phyloP scores from a whole-genome alignment of 2,113 vertebrate genomes.

The Cyrtonyx montezumae region DNA sequence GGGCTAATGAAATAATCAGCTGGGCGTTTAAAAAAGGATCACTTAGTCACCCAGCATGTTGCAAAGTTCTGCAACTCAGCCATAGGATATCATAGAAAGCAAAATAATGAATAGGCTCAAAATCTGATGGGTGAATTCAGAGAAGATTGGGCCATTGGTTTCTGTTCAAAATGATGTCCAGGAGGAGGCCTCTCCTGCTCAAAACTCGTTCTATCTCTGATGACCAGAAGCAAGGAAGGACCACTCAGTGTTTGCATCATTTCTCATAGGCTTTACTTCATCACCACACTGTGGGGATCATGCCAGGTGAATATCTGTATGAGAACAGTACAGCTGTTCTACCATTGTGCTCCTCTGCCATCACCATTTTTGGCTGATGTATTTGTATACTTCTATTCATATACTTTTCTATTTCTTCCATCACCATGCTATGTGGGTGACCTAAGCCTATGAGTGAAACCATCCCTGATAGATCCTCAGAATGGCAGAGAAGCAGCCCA shows the following conservation, averaged over 20 bases:
- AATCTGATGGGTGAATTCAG: background rate
- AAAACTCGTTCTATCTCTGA: background rate
- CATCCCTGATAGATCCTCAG: background rate
- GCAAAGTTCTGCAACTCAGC: background rate
- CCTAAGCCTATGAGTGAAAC: rapidly evolving
- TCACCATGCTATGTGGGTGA: background rate
- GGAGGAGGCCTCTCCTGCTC: background rate
- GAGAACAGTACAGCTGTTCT: background rate
- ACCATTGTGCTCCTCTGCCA: background rate
- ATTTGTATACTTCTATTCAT: background rate
- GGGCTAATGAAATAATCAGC: slow-evolving; percentile 61
- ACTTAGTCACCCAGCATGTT: slow-evolving; percentile 30
- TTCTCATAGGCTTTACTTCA: background rate
- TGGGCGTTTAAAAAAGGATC: slow-evolving; percentile 1
- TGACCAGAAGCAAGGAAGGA: background rate
- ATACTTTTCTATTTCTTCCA: background rate
- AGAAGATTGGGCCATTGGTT: background rate
- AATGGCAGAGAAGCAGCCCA: background rate
- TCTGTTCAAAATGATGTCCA: background rate
- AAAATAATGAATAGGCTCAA: background rate
- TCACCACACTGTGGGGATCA: rapidly evolving
- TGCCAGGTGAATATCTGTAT: background rate
- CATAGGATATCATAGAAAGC: background rate
- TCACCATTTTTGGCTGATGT: background rate
- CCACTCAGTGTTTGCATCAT: background rate